Conservation (phyloP, 2,888 invertebrate species). For the Epirrhoe tristata region DNA sequence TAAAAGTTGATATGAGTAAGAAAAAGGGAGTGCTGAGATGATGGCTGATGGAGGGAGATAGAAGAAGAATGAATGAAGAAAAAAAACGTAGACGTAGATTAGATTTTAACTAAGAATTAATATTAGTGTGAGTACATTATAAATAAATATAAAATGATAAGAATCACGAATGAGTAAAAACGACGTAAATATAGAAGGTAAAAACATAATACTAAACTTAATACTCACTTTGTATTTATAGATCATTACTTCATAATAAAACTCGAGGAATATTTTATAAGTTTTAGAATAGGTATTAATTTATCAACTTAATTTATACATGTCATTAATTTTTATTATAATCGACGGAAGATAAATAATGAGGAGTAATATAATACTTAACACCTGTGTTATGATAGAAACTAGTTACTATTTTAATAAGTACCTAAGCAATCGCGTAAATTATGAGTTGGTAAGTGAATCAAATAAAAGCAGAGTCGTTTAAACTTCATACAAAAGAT, state of each 20-base stretch:
- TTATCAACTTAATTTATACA: constrained; percentile 41
- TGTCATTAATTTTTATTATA: constrained; percentile 47
- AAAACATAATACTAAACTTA: constrained; percentile 15
- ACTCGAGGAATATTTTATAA: constrained; percentile 38
- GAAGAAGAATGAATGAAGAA: too few species aligned
- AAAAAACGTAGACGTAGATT: not conserved
- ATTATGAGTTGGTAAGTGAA: not conserved
- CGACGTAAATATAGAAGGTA: not conserved
- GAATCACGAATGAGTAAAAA: not conserved
- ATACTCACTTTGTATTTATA: constrained; percentile 34
- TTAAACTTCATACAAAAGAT: constrained; percentile 12
- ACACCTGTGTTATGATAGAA: constrained; percentile 44
- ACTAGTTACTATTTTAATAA: constrained; percentile 24
- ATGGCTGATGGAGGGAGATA: too few species aligned
- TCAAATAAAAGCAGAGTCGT: not conserved
- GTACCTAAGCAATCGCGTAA: constrained; percentile 9
- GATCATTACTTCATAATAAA: constrained; percentile 39
- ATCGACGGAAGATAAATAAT: constrained; percentile 44
- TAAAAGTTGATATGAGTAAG: too few species aligned
- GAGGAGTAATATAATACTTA: constrained; percentile 46
- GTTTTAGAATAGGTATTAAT: constrained; percentile 39
- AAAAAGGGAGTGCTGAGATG: too few species aligned
- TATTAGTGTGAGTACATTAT: not conserved
- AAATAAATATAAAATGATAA: not conserved
- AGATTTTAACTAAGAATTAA: not conserved